Percentiles rank a stretch among this genome's conserved stretches.
phyloP scores from a whole-genome alignment of 2,797 vertebrate genomes.

The Melanotaenia parkinsoni region DNA sequence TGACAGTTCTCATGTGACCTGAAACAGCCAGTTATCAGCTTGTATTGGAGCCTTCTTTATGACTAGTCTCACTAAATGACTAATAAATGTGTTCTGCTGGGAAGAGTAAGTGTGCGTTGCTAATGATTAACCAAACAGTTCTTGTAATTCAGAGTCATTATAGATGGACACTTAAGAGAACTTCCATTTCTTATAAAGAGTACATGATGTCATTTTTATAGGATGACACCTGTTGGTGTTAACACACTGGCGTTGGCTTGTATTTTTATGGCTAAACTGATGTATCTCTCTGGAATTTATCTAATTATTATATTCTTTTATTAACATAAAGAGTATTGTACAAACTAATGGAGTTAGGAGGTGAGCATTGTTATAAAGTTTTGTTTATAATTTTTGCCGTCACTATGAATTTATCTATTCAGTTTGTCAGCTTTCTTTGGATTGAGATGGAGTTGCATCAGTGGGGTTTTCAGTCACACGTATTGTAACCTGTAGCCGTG shows the following conservation, averaged over 20 bases:
- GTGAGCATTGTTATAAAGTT: not conserved
- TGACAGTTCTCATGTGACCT: not conserved
- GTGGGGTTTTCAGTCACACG: not conserved
- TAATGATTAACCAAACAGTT: slow-evolving; percentile 55
- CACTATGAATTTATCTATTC: not conserved
- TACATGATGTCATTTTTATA: slow-evolving; percentile 12
- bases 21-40: not conserved
- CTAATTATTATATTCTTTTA: not conserved
- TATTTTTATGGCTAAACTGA: not conserved
- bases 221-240: not conserved
- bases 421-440: not conserved
- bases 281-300: not conserved
- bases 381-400: not conserved
- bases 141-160: not conserved
- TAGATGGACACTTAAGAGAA: too few relatives aligned
- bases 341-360: slow-evolving; percentile 4
- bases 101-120: slow-evolving; percentile 5
- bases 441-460: slow-evolving; percentile 6
- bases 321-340: rapidly evolving
- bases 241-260: not conserved
- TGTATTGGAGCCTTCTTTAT: slow-evolving; percentile 16
- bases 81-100: slow-evolving; percentile 26
- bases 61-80: slow-evolving; percentile 11
- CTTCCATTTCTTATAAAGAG: too few relatives aligned
- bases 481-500: slow-evolving; percentile 6